Base-by-base conservation (phyloP, 37 sponge, comb jelly and placozoan species). In the Aphrocallistes beatrix region DNA sequence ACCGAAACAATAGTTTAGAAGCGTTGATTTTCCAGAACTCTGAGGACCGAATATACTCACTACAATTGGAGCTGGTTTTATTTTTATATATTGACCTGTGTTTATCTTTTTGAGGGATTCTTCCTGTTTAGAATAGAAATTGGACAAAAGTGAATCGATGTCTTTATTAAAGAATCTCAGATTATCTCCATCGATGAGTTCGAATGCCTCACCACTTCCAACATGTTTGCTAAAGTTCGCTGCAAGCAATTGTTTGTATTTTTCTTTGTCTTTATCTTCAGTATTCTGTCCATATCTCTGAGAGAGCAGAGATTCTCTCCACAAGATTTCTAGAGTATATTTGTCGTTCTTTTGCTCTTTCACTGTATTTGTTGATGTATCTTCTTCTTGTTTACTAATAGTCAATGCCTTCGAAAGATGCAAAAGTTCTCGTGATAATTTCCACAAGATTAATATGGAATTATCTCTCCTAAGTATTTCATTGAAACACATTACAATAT, bases 1-100 rank as follows among this genome's bases (percentile, higher is more conserved):
- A 60, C 75, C 75, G n/a, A 60, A 60, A 30, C 75, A 60, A 60
- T 60, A 60, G 75, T 60, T 60, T 28, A 60, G 34, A 3, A 60
- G n/a, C 3, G 75, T 60, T 32, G 75, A 60, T 60, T 60, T 60
- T 60, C 75, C 75, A 32, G 75, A 60, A 13, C 75, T 60, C 34
- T 60, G 75, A 32, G 75, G 75, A 25, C 75, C 75, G 21, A 60
- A 60, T 60, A 60, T 60, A 30, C 75, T 60, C 34, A 60, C 75
- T 32, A 60, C 75, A 19, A 60, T 60, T 19, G 75, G 75, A 13
- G 75, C 75, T 13, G 10, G 32, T 60, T 60, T 60, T 13, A 42
- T 16, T 13, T 42, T 42, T 42, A 42, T 13, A 6, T 42, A 16
- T 42, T 42, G 45, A 3, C 75, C 75, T 60, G 10, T 28, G 45